These are phyloP conservation scores for Sebastes fasciatus DNA, from an alignment of 2,113 vertebrate species.

Conservation along the genomic window DNA sequence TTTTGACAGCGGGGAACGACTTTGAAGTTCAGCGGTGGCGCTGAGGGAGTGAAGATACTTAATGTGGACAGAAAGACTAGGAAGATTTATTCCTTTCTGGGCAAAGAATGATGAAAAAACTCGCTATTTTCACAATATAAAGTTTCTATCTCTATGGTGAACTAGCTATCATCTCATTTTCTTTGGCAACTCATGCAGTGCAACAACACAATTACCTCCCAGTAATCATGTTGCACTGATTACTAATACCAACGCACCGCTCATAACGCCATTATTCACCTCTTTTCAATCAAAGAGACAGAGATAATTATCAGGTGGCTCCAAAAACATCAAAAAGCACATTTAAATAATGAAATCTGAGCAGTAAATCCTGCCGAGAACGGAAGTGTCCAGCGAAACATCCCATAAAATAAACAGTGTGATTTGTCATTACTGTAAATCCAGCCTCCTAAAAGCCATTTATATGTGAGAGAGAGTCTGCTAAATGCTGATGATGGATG, in stretches of 20 bases:
- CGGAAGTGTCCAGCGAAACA: slow-evolving; percentile 33
- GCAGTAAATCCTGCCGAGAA: slow-evolving; percentile 20
- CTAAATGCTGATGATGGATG: slow-evolving; percentile 65
- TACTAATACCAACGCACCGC: slow-evolving; percentile 27
- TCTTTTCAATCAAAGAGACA: slow-evolving; percentile 14
- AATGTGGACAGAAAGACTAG: neutral
- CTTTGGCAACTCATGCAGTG: slow-evolving; percentile 31
- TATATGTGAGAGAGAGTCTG: slow-evolving; percentile 25
- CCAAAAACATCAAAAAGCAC: neutral
- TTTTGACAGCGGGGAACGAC: slow-evolving; percentile 34
- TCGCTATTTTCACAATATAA: neutral
- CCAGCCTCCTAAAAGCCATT: slow-evolving; percentile 40
- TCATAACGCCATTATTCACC: slow-evolving; percentile 3
- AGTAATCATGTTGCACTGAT: slow-evolving; percentile 42
- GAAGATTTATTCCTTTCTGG: slow-evolving; percentile 1
- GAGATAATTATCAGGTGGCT: neutral
- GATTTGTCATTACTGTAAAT: slow-evolving; percentile 58
- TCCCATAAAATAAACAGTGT: slow-evolving; percentile 35
- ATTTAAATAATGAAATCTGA: slow-evolving; percentile 15
- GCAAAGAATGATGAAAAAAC: neutral
- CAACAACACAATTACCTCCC: slow-evolving; percentile 50
- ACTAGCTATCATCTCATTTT: slow-evolving; percentile 34
- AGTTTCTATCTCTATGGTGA: neutral
- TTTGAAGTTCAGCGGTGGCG: slow-evolving; percentile 35
- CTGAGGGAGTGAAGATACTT: slow-evolving; percentile 10